Conservation (phyloP, 2,888 invertebrate genomes). For the Philonicus albiceps region DNA sequence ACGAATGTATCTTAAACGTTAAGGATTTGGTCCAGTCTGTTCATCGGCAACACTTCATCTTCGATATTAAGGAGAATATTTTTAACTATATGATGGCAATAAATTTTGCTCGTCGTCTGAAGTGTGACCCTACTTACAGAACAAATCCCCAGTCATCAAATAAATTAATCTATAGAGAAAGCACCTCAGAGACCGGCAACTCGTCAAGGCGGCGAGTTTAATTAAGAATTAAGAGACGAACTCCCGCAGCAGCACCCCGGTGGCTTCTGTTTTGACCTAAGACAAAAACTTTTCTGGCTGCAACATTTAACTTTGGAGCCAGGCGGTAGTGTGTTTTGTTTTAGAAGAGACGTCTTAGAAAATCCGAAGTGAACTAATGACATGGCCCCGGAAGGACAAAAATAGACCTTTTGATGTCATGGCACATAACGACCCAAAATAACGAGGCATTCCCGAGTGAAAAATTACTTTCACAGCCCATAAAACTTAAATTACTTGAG, state of each 20-base stretch:
- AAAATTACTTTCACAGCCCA: conserved; percentile 48
- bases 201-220: not conserved
- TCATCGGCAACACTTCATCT: not conserved
- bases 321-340: not conserved
- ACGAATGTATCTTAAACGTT: not conserved
- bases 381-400: conserved; percentile 45
- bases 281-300: conserved; percentile 4
- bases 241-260: not conserved
- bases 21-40: not conserved
- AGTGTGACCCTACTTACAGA: not conserved
- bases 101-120: not conserved
- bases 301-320: not conserved
- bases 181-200: not conserved
- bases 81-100: not conserved
- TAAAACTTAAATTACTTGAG: conserved; percentile 46
- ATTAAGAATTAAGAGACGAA: not conserved
- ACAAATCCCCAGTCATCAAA: not conserved
- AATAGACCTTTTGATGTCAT: conserved; percentile 47
- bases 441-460: conserved; percentile 46
- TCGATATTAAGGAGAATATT: not conserved
- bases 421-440: conserved; percentile 42
- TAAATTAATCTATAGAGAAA: not conserved
- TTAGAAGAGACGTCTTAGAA: not conserved
- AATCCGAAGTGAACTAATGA: conserved; percentile 16
- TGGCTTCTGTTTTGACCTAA: conserved; percentile 1